phyloP scores from a whole-genome alignment of 1,140 invertebrate genomes.

The Probaryconus sp. region DNA sequence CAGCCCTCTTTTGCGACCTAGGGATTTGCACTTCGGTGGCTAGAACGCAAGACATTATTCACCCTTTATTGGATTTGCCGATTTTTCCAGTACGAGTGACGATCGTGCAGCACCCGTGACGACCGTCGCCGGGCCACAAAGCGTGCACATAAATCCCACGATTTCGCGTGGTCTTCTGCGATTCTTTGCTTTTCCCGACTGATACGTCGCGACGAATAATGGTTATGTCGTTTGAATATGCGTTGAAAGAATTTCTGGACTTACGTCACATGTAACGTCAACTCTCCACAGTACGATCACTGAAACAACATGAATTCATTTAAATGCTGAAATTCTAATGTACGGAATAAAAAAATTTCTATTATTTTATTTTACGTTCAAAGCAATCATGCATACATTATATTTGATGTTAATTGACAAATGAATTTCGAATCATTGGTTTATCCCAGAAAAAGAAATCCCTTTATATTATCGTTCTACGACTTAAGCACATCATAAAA shows the following conservation, averaged over 20 bases:
- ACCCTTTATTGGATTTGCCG: slow-evolving; percentile 68
- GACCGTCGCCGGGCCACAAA: slow-evolving; percentile 59
- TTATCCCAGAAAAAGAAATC: background rate
- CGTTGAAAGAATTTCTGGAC: slow-evolving; percentile 41
- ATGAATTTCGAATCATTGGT: background rate
- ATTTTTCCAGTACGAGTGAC: slow-evolving; percentile 64
- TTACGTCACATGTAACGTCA: slow-evolving; percentile 38
- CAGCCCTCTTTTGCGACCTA: slow-evolving; percentile 58
- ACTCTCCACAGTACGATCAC: no score
- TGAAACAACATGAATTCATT: no score
- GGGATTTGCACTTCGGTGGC: slow-evolving; percentile 59
- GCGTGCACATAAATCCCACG: slow-evolving; percentile 59
- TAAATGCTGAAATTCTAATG: no score
- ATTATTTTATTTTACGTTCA: no score
- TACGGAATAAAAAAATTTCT: no score
- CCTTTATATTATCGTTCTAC: slow-evolving; percentile 9
- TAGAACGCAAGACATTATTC: slow-evolving; percentile 65
- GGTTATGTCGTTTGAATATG: slow-evolving; percentile 42
- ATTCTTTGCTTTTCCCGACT: slow-evolving; percentile 50
- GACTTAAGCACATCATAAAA: slow-evolving; percentile 43
- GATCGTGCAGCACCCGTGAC: slow-evolving; percentile 56
- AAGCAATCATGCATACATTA: no score
- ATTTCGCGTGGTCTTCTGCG: slow-evolving; percentile 56
- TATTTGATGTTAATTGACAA: slow-evolving; percentile 11
- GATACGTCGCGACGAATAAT: slow-evolving; percentile 59